Percentiles rank a stretch among this genome's conserved stretches.
Evolutionary conservation across 2,797 vertebrate species (phyloP).

Genomic region (Chloroceryle inda): DNA sequence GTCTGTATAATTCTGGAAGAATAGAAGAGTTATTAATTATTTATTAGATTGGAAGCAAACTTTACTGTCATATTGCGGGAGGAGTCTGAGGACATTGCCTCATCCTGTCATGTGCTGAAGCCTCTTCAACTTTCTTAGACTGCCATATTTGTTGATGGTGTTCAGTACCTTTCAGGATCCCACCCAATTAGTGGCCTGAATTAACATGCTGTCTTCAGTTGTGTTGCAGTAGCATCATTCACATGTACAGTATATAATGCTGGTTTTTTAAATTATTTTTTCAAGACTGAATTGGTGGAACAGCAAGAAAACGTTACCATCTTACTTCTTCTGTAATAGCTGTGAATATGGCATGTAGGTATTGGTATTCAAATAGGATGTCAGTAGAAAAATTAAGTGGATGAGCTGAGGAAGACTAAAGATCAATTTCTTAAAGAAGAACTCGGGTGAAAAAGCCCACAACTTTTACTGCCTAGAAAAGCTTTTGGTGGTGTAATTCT

Average conservation of each 20-base stretch:
- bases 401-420: neutral
- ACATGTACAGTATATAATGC: neutral
- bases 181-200: neutral
- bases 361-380: neutral
- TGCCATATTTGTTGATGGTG: neutral
- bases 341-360: neutral
- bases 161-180: neutral
- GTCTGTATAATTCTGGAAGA: conserved; percentile 73
- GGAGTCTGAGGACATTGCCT: conserved; percentile 58
- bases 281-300: neutral
- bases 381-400: neutral
- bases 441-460: neutral
- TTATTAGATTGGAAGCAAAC: conserved; percentile 70
- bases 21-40: conserved; percentile 12
- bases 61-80: conserved; percentile 47
- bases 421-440: neutral
- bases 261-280: too few species aligned
- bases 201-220: neutral
- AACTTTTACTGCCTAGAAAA: neutral
- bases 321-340: neutral
- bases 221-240: neutral
- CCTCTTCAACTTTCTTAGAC: neutral
- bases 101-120: neutral
- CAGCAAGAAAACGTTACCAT: neutral
- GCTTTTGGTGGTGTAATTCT: conserved; percentile 3